phyloP scores from a whole-genome alignment of 2,113 vertebrate species.

The Hymenochirus boettgeri region DNA sequence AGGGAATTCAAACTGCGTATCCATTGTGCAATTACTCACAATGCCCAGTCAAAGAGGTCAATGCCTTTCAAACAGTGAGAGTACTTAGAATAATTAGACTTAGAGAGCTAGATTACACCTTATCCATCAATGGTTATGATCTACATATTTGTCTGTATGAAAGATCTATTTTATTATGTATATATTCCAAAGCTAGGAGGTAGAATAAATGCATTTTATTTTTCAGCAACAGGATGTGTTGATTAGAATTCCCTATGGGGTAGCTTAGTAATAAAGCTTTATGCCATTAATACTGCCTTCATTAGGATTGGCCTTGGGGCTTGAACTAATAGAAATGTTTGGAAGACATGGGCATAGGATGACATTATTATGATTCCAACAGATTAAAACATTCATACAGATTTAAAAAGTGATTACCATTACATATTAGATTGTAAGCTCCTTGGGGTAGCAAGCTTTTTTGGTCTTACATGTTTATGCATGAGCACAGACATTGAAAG shows the following conservation, averaged over 20 bases:
- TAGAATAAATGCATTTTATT: constrained; percentile 36
- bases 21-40: not conserved
- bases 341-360: constrained; percentile 1
- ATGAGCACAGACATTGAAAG: not conserved
- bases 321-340: constrained; percentile 27
- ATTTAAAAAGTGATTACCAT: constrained; percentile 16
- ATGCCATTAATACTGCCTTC: constrained; percentile 35
- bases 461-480: constrained; percentile 3
- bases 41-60: constrained; percentile 7
- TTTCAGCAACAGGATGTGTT: constrained; percentile 39
- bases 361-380: constrained; percentile 19
- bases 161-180: constrained; percentile 36
- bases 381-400: constrained; percentile 19
- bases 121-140: constrained; percentile 33
- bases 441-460: constrained; percentile 8
- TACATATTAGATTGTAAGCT: constrained; percentile 32
- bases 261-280: constrained; percentile 40
- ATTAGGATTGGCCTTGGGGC: constrained; percentile 29
- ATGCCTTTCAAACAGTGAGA: constrained; percentile 8
- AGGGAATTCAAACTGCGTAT: too few species aligned
- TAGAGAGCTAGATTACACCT: constrained; percentile 16
- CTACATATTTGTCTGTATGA: constrained; percentile 33
- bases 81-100: not conserved
- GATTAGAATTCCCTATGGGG: constrained; percentile 36
- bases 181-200: constrained; percentile 38